Evolutionary conservation across 2,888 invertebrate species (phyloP).

Genomic region (Villa cingulata): DNA sequence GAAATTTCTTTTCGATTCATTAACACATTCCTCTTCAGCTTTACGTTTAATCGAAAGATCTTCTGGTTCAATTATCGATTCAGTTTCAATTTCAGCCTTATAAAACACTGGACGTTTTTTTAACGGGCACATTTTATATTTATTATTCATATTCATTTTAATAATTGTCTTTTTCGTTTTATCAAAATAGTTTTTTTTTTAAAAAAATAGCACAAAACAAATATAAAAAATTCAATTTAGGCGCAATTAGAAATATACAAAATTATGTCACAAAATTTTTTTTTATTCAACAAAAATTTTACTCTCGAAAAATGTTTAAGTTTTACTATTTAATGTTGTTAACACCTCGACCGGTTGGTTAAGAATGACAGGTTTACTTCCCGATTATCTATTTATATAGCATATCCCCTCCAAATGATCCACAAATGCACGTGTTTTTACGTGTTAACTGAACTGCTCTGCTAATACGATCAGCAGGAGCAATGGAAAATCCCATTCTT

Average conservation of each 20-base stretch:
- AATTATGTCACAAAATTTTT: not conserved
- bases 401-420: not conserved
- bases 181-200: too few relatives aligned
- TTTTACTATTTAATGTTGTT: conserved; percentile 15
- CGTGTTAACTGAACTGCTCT: too few relatives aligned
- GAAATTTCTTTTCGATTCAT: conserved; percentile 25
- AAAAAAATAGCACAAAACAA: conserved; percentile 6
- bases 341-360: conserved; percentile 27
- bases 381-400: not conserved
- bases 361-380: conserved; percentile 28
- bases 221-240: not conserved
- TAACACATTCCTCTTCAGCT: conserved; percentile 13
- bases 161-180: not conserved
- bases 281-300: too few relatives aligned
- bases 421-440: not conserved
- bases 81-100: conserved; percentile 40
- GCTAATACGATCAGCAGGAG: not conserved
- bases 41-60: conserved; percentile 33
- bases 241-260: not conserved
- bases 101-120: conserved; percentile 77
- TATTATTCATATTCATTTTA: conserved; percentile 54
- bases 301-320: too few relatives aligned
- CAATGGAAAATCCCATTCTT: not conserved
- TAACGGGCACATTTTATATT: conserved; percentile 75
- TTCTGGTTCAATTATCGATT: conserved; percentile 35